Base-by-base conservation (phyloP, 2,888 invertebrate genomes). In the Epinotia ramella region DNA sequence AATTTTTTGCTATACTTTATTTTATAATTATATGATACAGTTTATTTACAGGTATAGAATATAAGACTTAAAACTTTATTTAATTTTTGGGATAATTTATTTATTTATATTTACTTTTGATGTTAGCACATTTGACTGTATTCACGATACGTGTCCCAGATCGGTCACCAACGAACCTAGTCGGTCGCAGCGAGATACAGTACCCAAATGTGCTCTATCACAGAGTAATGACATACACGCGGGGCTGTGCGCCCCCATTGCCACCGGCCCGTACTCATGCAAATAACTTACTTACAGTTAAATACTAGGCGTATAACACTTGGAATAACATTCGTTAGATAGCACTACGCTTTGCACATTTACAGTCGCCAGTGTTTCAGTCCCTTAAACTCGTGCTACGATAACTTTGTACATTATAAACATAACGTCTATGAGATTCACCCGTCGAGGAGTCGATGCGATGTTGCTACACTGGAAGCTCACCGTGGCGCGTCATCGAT, bases 61-160 rank as follows among this genome's bases (percentile, higher is more conserved):
- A 91, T 90, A 91, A 92, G 87, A 88, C 90, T 90, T 92, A 92
- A 89, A 91, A 89, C 89, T 90, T 90, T 91, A 93, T 90, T 93
- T 92, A 93, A 93, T 94, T 94, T 94, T 94, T 94, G 94, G 94
- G 93, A 93, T 93, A 92, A 91, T 91, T 92, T 91, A 91, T 91
- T 70, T 28, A 76, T 76, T 72, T 72, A 89, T 82, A 83, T 84
- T 88, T 89, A 90, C 84, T 89, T 92, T 91, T 90, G 92, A 93
- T 93, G 93, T 92, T 90, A 90, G 93, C 93, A 92, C 93, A 92
- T 88, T 82, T 80, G 90, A 86, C 88, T 87, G 91, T 85, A 84
- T 86, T 84, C 82, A 80, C 79, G 78, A 79, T 79, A 80, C 80
- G 82, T 81, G 74, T 78, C 59, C 13, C 16, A 18, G 28, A 64